Conservation (phyloP, 2,113 vertebrate species). For the Prunella himalayana region DNA sequence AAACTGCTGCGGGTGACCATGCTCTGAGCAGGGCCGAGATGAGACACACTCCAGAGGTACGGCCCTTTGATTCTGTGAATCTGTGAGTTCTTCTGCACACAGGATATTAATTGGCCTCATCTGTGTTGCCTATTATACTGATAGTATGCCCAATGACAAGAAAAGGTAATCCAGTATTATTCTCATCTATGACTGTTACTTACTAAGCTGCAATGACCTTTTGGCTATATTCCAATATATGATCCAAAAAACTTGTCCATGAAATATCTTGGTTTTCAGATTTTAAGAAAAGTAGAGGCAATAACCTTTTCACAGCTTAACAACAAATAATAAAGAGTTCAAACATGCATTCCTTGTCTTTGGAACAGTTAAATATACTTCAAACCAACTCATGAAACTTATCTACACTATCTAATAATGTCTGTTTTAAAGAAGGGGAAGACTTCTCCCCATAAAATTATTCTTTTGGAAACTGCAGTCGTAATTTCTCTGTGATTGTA, state of each 20-base stretch:
- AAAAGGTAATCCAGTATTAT: not conserved
- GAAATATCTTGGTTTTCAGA: not conserved
- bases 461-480: not conserved
- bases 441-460: not conserved
- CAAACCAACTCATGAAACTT: not conserved
- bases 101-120: not conserved
- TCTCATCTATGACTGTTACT: not conserved
- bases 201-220: not conserved
- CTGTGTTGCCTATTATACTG: not conserved
- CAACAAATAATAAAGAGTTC: not conserved
- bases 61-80: not conserved
- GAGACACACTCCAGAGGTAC: not conserved
- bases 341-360: not conserved
- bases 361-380: not conserved
- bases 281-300: not conserved
- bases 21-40: not conserved
- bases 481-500: not conserved
- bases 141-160: rapidly evolving
- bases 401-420: not conserved
- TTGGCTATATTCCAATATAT: not conserved
- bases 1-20: not conserved
- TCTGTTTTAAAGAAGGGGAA: not conserved
- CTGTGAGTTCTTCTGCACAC: not conserved
- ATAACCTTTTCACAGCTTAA: not conserved
- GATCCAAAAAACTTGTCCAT: not conserved